Evolutionary conservation across 2,113 vertebrate species (phyloP).

Genomic region (Acanthochromis polyacanthus): DNA sequence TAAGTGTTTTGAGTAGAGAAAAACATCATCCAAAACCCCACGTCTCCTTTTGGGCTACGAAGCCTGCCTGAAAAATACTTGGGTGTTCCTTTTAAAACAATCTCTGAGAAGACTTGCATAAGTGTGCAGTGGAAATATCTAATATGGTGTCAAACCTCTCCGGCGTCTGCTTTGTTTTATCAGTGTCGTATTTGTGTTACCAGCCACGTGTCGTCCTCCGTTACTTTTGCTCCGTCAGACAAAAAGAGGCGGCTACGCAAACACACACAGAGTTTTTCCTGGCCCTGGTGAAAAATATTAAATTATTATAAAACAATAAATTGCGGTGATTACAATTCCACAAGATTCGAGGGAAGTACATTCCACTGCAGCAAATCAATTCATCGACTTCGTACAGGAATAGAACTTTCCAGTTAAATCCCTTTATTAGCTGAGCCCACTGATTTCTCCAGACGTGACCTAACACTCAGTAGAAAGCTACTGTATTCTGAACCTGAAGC

Average conservation of each 20-base stretch:
- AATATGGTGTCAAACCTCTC: constrained; percentile 58
- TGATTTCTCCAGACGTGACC: constrained; percentile 23
- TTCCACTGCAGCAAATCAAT: constrained; percentile 3
- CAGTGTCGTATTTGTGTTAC: constrained; percentile 49
- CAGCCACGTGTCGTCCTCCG: constrained; percentile 48
- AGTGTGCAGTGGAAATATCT: constrained; percentile 68
- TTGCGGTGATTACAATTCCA: constrained; percentile 15
- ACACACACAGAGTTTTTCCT: not conserved
- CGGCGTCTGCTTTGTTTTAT: constrained; percentile 65
- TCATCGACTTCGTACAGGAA: not conserved
- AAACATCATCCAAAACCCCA: constrained; percentile 69
- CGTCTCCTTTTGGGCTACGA: constrained; percentile 61
- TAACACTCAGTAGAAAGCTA: not conserved
- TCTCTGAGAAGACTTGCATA: constrained; percentile 56
- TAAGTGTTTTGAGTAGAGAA: constrained; percentile 67
- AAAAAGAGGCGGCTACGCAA: not conserved
- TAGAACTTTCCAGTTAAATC: not conserved
- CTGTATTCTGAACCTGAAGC: not conserved
- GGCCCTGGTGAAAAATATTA: not conserved
- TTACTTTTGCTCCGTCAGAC: constrained; percentile 14
- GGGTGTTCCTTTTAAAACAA: constrained; percentile 74
- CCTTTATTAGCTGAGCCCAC: not conserved
- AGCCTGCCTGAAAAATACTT: constrained; percentile 61
- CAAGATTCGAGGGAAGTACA: not conserved
- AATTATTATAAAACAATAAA: constrained; percentile 1